A percentile compares a stretch with the other conserved stretches of the same genome.
phyloP scores from a whole-genome alignment of 2,888 invertebrate species.

The Plagodis pulveraria region DNA sequence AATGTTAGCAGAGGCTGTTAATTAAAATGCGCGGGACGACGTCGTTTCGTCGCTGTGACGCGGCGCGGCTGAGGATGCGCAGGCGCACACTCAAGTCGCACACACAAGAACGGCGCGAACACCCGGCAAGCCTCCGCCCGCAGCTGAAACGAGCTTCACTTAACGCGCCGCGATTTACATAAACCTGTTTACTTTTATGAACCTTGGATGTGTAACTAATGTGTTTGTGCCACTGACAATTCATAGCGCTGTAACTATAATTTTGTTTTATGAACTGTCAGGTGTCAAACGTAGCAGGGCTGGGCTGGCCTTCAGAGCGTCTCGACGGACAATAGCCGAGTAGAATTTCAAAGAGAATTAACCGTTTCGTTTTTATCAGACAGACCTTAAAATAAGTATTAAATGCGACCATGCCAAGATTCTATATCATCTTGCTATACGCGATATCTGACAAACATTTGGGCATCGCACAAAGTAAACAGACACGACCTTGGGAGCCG shows the following conservation, averaged over 20 bases:
- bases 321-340: conserved; percentile 47
- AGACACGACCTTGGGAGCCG: conserved; percentile 71
- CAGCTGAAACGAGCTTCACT: conserved; percentile 26
- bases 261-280: conserved; percentile 20
- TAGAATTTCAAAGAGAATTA: conserved; percentile 52
- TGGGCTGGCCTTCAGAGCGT: conserved; percentile 30
- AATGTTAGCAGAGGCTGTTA: conserved; percentile 65
- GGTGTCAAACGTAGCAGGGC: conserved; percentile 6
- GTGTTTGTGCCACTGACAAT: conserved; percentile 19
- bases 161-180: conserved; percentile 29
- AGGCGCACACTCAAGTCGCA: conserved; percentile 69
- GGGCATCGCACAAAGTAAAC: conserved; percentile 71
- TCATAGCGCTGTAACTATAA: conserved; percentile 10
- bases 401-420: conserved; percentile 56
- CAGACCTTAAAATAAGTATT: conserved; percentile 47
- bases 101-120: conserved; percentile 50
- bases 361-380: conserved; percentile 26
- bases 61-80: conserved; percentile 50
- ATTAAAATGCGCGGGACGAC: conserved; percentile 72
- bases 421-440: conserved; percentile 59
- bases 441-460: conserved; percentile 66
- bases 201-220: conserved; percentile 32
- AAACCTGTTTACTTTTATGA: conserved; percentile 36
- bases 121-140: conserved; percentile 34
- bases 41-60: conserved; percentile 48